Base-by-base conservation (phyloP, 2,888 invertebrate genomes). In the Philereme transversata region DNA sequence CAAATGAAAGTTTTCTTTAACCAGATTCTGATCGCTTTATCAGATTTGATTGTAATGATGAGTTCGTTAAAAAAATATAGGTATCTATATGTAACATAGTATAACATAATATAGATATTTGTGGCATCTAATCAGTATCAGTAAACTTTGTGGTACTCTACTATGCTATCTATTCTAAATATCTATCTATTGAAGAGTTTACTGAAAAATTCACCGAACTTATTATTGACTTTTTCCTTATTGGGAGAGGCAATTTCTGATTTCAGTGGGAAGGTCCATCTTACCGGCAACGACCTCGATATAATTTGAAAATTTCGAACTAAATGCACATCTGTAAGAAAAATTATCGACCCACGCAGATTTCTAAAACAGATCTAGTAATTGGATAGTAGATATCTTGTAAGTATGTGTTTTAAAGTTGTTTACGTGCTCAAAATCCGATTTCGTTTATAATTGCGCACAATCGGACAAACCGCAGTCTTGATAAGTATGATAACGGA, bases 401-500 rank as follows among this genome's bases (percentile, higher is more conserved):
- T 41, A 9, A 45, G 10, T 49, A 9, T 22, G 72, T 74, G 72
- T 72, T 73, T 73, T 65, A 57, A 56, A 74, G 74, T 78, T 77
- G 78, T 81, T 81, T 76, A 75, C 73, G 75, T 74, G 72, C 61
- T 65, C 70, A 64, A 55, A 63, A 68, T 69, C 67, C 57, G 66
- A 70, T 73, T 65, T 71, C 66, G 75, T 22, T 22, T 22, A 81
- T 81, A 84, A 83, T 82, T 78, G 76, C 79, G 78, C 70, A 81
- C 79, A 82, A 83, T 79, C 76, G 73, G 72, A 78, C 72, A 72
- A 80, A 86, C 84, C 85, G 79, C 86, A 87, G 76, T 76, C 75
- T 64, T 67, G 60, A 61, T 50, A 55, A 53, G 58, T 74, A 74
- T 71, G 71, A 75, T 86, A 85, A 85, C 85, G 84, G 84, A 70